Conservation (phyloP, 2,113 vertebrate genomes). For the Electrona antarctica region DNA sequence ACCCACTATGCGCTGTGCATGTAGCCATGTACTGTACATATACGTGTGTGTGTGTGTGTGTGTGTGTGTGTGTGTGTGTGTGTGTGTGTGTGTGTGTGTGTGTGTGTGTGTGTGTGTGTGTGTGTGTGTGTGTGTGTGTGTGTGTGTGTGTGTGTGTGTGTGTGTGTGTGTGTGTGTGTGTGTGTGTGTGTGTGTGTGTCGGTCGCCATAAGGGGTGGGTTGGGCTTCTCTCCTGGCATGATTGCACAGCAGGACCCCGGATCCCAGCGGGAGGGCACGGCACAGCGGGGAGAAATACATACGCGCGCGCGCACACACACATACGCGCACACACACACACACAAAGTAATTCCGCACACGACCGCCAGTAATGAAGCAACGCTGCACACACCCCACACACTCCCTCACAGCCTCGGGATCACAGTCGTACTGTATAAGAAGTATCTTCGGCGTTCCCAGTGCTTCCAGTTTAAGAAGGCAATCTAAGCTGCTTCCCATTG, state of each 20-base stretch:
- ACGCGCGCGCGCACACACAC: conserved; percentile 15
- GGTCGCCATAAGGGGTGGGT: neutral
- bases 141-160: neutral
- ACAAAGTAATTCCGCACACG: neutral
- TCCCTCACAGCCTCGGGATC: conserved; percentile 52
- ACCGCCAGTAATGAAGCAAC: neutral
- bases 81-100: neutral
- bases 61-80: neutral
- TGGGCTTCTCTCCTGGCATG: neutral
- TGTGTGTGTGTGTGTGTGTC: neutral
- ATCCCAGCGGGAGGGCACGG: neutral
- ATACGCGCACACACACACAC: conserved; percentile 12
- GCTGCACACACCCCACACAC: conserved; percentile 31
- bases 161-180: neutral
- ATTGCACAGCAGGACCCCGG: conserved; percentile 7
- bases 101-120: neutral
- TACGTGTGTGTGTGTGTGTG: neutral
- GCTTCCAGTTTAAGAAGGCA: conserved; percentile 59
- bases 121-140: neutral
- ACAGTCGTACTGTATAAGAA: conserved; percentile 35
- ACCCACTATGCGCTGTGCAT: too few relatives aligned
- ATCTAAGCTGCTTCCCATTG: conserved; percentile 69
- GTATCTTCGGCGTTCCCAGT: conserved; percentile 41
- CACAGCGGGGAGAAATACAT: neutral
- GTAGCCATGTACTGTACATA: too few relatives aligned